Base-by-base conservation (phyloP, 2,888 invertebrate species). In the Charanyca ferruginea region DNA sequence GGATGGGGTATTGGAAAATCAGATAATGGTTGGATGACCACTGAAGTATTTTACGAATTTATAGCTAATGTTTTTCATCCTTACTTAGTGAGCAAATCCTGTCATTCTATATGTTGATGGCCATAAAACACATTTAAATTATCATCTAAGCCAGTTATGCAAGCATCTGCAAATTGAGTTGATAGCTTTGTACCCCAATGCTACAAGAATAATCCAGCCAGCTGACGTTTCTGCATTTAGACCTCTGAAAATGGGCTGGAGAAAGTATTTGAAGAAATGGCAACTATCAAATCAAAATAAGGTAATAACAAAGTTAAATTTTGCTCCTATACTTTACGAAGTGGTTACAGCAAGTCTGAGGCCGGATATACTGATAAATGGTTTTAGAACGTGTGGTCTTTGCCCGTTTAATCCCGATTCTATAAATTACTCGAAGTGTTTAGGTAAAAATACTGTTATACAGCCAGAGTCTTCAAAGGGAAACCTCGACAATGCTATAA, bases 1-100 rank as follows among this genome's bases (percentile, higher is more conserved):
- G 60, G 66, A 35, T 77, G 76, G 73, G 68, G 73, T 32, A 69
- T 74, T n/a, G 73, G 64, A 32, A 25, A 38, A 18, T 48, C 48
- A 32, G 57, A 62, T 23, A 57, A 45, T 47, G 53, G 54, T 22
- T 70, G 70, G 70, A 70, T 70, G 65, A 65, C 51, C 22, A 51
- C 65, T 45, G 67, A 57, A 25, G 13, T 62, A 22, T 62, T 67
- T 57, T 35, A 57, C 22, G 44, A 67, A 35, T 67, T 52, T 52
- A 62, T 67, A 28, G 16, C 53, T 11, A 48, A 54, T 54, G 48
- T 62, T 38, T 47, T 54, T 28, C 54, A 53, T 54, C 62, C 53
- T 45, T 45, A 32, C 18, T 49, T 62, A 54, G 54, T 48, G 6
- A 55, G 41, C 25, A 54, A 51, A 20, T 42, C 62, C 62, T 44